Conservation (phyloP, 2,113 vertebrate genomes). For the Notiomystis cincta region DNA sequence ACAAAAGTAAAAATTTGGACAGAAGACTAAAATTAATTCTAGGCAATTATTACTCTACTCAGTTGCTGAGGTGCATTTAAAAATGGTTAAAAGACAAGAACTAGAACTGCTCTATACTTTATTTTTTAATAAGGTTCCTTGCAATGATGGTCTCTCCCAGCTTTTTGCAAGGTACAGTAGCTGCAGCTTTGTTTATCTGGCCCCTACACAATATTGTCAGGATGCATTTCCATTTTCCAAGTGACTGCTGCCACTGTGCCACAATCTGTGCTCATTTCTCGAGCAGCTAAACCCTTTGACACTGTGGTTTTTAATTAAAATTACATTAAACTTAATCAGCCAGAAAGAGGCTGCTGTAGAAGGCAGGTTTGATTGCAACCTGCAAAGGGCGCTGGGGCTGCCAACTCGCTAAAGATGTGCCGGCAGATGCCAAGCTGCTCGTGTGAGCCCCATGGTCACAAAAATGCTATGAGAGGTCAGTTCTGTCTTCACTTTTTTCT, state of each 20-base stretch:
- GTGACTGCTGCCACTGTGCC: constrained; percentile 95
- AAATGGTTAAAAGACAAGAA: not conserved
- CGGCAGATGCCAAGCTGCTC: constrained; percentile 88
- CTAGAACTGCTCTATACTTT: not conserved
- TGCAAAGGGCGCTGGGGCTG: constrained; percentile 90
- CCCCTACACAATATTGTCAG: constrained; percentile 84
- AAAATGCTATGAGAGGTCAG: constrained; percentile 70
- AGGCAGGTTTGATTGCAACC: constrained; percentile 97
- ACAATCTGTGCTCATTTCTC: constrained; percentile 99
- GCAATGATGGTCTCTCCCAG: constrained; percentile 12
- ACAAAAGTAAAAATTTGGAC: not conserved
- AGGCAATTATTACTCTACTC: not conserved
- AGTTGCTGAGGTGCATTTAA: not conserved
- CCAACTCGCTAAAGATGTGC: constrained; percentile 97
- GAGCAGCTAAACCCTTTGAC: constrained; percentile 99
- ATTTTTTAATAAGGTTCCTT: not conserved
- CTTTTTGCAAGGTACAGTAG: constrained; percentile 40
- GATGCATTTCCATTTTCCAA: constrained; percentile 94
- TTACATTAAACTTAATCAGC: constrained; percentile 99
- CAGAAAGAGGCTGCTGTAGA: constrained; percentile 91
- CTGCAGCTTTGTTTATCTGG: constrained; percentile 80
- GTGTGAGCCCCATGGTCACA: constrained; percentile 68
- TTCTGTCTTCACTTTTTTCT: constrained; percentile 63
- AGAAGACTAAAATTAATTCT: not conserved
- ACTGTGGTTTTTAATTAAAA: constrained; percentile 99